phyloP scores from a whole-genome alignment of 1,140 invertebrate genomes.

The Macrosteles quadrilineatus region DNA sequence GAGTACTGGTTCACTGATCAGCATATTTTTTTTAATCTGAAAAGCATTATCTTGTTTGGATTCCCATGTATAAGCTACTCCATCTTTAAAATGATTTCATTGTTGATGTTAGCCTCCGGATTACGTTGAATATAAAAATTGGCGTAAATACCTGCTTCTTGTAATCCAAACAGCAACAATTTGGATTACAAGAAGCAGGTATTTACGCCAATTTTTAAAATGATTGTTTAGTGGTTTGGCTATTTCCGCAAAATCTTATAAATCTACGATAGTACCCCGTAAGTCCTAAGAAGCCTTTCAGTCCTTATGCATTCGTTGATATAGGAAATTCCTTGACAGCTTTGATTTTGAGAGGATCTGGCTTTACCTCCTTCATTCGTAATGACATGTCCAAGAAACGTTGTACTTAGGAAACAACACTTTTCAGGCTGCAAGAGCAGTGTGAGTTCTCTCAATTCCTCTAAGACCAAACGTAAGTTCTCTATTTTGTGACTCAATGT shows the following conservation, averaged over 20 bases:
- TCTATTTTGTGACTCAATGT: constrained; percentile 46
- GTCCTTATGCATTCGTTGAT: constrained; percentile 48
- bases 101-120: too few species aligned
- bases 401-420: constrained; percentile 53
- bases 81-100: constrained; percentile 49
- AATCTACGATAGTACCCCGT: constrained; percentile 51
- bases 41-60: neutral
- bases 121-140: too few species aligned
- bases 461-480: constrained; percentile 47
- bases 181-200: too few species aligned
- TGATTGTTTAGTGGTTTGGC: constrained; percentile 47
- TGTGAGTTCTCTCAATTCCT: constrained; percentile 46
- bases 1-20: neutral
- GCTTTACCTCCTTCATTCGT: constrained; percentile 49
- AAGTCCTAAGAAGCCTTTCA: constrained; percentile 53
- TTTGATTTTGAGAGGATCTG: constrained; percentile 50
- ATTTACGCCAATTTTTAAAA: too few species aligned
- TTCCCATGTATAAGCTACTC: neutral
- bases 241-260: constrained; percentile 47
- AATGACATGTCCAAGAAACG: constrained; percentile 52
- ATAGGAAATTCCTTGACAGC: constrained; percentile 48
- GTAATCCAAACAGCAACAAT: too few species aligned
- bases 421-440: constrained; percentile 53
- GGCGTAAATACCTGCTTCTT: too few species aligned
- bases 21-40: neutral